Conservation (phyloP, 2,888 invertebrate genomes). For the Gari tellinella region DNA sequence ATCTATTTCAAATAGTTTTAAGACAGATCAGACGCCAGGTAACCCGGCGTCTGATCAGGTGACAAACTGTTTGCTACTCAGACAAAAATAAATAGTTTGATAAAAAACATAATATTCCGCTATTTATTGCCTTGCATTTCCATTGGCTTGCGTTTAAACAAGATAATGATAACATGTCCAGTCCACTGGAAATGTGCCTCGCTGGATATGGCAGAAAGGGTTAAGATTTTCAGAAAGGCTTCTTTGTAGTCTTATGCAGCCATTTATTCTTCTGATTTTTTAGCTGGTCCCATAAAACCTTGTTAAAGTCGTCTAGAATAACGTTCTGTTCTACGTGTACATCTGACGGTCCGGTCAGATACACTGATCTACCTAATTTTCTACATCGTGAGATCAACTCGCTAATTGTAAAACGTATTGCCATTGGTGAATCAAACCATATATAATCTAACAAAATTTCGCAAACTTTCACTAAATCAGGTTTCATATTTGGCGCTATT, state of each 20-base stretch:
- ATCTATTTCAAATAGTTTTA: no score
- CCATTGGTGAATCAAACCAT: slow-evolving; percentile 70
- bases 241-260: slow-evolving; percentile 42
- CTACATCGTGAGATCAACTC: slow-evolving; percentile 68
- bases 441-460: slow-evolving; percentile 75
- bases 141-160: no score
- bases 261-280: slow-evolving; percentile 65
- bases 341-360: not conserved
- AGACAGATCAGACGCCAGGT: no score
- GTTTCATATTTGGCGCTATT: slow-evolving; percentile 54
- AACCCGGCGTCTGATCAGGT: no score
- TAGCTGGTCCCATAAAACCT: slow-evolving; percentile 76
- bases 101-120: no score
- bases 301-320: slow-evolving; percentile 70
- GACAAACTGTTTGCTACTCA: no score
- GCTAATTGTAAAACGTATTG: slow-evolving; percentile 62
- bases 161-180: no score
- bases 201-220: no score
- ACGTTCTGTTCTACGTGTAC: slow-evolving; percentile 72
- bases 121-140: no score
- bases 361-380: slow-evolving; percentile 14
- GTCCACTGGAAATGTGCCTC: no score
- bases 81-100: no score
- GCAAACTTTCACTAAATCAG: slow-evolving; percentile 74
- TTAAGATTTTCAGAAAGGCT: slow-evolving; percentile 13